Base-by-base conservation (phyloP, 2,797 vertebrate species). In the Chanos chanos region DNA sequence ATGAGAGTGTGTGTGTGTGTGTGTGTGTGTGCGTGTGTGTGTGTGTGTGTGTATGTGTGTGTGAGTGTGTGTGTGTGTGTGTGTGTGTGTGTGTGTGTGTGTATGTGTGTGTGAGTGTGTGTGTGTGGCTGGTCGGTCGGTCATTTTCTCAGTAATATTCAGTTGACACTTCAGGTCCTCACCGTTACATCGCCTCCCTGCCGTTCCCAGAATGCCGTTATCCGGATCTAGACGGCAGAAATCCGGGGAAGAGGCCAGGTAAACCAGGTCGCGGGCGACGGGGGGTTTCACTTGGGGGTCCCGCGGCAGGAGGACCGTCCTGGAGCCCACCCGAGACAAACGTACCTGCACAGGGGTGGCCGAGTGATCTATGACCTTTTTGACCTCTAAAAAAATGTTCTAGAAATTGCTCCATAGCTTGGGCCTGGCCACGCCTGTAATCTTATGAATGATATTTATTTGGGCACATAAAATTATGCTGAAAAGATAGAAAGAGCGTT, bases 251-350 rank as follows among this genome's bases (percentile, higher is more conserved):
- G 87, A 58, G 1, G 85, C 45, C 36, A 92, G 76, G 66, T 90
- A 92, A 64, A 91, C 50, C 31, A 90, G 78, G 74, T 91, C 80
- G 2, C 90, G 87, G 71, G 87, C 81, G 0, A 76, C 83, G 4
- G 84, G 84, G 18, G 90, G 88, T 71, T 94, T 90, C 62, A 92
- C 90, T 34, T 49, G 77, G 43, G 87, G 77, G 73, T 89, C 90
- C 10, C 86, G 84, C 39, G 90, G 88, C 34, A 93, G 81, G 73
- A 91, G 78, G 24, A 89, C 86, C 1, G 87, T 85, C 33, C 58
- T 62, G 48, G 85, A 89, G 47, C 86, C 82, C 0, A 91, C 82
- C 1, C 71, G 65, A 6, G 86, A 87, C 19, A 87, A 72, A n/a
- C 85, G 86, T n/a, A 91, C 88, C 90, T 91, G 28, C 59, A 25